Evolutionary conservation across 2,113 vertebrate genomes (phyloP), one percentile per base, ranked within the genome.

Genomic region (Apodemus speciosus): DNA sequence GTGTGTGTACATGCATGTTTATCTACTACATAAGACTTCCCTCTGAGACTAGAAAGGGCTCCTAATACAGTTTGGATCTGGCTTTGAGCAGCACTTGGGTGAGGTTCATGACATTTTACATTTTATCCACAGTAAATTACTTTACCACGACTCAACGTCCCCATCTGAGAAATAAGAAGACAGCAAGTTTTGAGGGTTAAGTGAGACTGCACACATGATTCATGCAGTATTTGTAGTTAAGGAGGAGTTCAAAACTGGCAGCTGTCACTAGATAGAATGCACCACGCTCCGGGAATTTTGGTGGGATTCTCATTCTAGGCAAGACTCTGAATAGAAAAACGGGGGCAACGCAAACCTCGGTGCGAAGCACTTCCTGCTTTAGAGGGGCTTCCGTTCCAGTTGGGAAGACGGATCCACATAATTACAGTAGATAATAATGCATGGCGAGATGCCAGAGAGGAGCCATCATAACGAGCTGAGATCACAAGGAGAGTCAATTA

Each of bases 91-190:
- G 15, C 40, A 30, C 0, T 53, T 7, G 25, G 30, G 38, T 46
- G 43, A 83, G 92, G n/a, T 72, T 56, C 72, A 76, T 32, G 6
- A 72, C 43, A 91, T 53, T 90, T 53, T 84, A 14, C 18, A 89
- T 11, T 23, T 43, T 6, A 3, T 10, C 83, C 38, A 90, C 15
- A 43, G 62, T 32, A 84, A 93, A 91, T 88, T 66, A 86, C 16
- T 94, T 92, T 60, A 64, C 64, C 83, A 10, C 90, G 71, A n/a
- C 89, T 95, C n/a, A 6, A 62, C 88, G 13, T 85, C 30, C 1
- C 85, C 51, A 40, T 94, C 85, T 95, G 68, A 96, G 93, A 95
- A 95, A 77, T 85, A 49, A 69, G 43, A 71, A 71, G 18, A 90
- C 7, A 80, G 20, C 40, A 83, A 89, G 3, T 72, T 77, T 3